Evolutionary conservation across 1,140 invertebrate genomes (phyloP).

Genomic region (Drusus annulatus): DNA sequence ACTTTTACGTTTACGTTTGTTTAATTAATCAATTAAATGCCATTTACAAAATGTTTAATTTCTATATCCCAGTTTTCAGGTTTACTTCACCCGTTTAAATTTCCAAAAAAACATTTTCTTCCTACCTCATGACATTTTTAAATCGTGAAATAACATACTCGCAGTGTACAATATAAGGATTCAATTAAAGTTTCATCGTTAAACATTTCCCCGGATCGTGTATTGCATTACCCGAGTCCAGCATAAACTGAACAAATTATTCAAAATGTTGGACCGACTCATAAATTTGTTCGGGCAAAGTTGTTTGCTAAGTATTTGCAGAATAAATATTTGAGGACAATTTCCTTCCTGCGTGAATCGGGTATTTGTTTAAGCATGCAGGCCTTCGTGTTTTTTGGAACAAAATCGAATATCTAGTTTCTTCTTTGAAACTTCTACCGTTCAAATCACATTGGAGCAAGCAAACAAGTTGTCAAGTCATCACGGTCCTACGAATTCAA

Average conservation of each 20-base stretch:
- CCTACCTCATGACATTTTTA: too few relatives aligned
- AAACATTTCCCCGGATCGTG: too few relatives aligned
- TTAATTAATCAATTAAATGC: too few relatives aligned
- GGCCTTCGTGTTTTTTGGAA: conserved; percentile 18
- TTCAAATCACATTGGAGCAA: conserved; percentile 23
- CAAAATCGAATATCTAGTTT: conserved; percentile 32
- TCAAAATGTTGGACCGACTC: background rate
- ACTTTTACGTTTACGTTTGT: too few relatives aligned
- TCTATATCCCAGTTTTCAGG: too few relatives aligned
- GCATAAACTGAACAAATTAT: background rate
- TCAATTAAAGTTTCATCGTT: too few relatives aligned
- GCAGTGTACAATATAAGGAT: too few relatives aligned
- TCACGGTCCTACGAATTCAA: background rate
- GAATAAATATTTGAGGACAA: conserved; percentile 14
- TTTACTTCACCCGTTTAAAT: too few relatives aligned
- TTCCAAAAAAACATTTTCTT: too few relatives aligned
- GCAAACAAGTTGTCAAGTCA: conserved; percentile 35
- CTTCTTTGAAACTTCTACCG: conserved; percentile 15
- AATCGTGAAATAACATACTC: too few relatives aligned
- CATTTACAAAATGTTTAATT: too few relatives aligned
- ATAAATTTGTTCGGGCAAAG: background rate
- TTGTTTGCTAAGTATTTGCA: conserved; percentile 17
- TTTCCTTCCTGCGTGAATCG: conserved; percentile 6
- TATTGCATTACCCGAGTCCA: too few relatives aligned
- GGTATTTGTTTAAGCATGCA: conserved; percentile 18